Evolutionary conservation across 2,113 vertebrate genomes (phyloP).

Genomic region (Thamnophis sirtalis): DNA sequence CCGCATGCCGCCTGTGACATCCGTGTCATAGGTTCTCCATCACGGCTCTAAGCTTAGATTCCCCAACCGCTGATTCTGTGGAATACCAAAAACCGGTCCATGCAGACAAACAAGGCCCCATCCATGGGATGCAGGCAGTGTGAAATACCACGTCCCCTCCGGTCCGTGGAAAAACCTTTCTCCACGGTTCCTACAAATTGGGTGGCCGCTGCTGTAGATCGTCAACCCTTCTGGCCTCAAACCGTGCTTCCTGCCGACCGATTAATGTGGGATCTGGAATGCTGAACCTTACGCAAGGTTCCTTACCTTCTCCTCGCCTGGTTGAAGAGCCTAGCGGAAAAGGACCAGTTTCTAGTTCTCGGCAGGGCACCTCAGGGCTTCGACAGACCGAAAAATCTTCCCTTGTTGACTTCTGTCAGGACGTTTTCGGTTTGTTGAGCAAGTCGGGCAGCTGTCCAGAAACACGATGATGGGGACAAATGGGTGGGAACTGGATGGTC

Average conservation of each 20-base stretch:
- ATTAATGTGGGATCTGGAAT: background rate
- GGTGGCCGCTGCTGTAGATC: background rate
- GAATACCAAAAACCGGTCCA: no score
- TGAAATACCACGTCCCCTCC: no score
- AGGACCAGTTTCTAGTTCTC: background rate
- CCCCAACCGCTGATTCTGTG: no score
- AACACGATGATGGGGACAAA: background rate
- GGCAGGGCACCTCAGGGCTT: background rate
- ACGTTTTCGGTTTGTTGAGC: background rate
- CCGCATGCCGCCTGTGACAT: no score
- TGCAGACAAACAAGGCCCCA: no score
- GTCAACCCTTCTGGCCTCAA: background rate
- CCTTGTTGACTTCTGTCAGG: background rate
- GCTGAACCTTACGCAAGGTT: background rate
- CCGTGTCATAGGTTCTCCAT: no score
- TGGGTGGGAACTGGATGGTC: background rate
- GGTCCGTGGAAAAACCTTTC: no score
- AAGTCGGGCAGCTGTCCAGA: background rate
- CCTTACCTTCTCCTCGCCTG: background rate
- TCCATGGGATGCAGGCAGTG: no score
- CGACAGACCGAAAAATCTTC: background rate
- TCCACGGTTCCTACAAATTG: no score
- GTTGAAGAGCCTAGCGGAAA: background rate
- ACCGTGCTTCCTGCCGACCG: background rate
- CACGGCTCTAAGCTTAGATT: no score